phyloP scores from a whole-genome alignment of 2,113 vertebrate genomes.

The Ascaphus truei region DNA sequence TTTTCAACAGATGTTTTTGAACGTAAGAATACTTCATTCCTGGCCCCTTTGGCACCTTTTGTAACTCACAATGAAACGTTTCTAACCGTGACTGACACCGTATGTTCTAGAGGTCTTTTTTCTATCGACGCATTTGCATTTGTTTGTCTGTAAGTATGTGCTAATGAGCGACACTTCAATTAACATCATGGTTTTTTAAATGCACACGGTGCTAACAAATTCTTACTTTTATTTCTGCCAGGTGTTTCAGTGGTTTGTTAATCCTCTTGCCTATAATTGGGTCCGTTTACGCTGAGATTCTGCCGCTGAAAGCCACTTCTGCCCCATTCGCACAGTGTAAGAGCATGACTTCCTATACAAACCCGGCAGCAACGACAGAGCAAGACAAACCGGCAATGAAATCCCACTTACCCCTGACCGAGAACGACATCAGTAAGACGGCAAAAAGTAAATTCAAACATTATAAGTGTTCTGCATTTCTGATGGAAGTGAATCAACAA shows the following conservation, averaged over 20 bases:
- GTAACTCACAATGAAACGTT: conserved; percentile 54
- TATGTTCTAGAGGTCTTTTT: conserved; percentile 36
- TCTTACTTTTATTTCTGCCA: conserved; percentile 39
- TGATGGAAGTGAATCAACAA: too few relatives aligned
- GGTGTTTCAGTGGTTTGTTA: conserved; percentile 63
- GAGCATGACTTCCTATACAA: conserved; percentile 22
- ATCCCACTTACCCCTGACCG: background rate
- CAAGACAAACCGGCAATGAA: background rate
- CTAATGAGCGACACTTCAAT: too few relatives aligned
- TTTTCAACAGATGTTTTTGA: conserved; percentile 60
- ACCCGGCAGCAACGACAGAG: background rate
- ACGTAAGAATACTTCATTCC: conserved; percentile 58
- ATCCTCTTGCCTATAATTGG: conserved; percentile 62
- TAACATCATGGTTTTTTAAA: background rate
- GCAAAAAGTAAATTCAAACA: conserved; percentile 13
- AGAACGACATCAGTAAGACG: background rate
- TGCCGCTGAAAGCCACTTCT: conserved; percentile 24
- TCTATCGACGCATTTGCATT: conserved; percentile 50
- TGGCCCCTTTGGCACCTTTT: conserved; percentile 60
- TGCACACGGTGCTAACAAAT: background rate
- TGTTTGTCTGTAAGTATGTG: conserved; percentile 67
- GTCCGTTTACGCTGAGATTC: conserved; percentile 52
- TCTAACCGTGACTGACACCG: background rate
- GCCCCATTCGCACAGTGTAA: background rate
- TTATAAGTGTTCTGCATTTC: too few relatives aligned